Base-by-base conservation (phyloP, 2,888 invertebrate genomes). In the Andrena haemorrhoa region DNA sequence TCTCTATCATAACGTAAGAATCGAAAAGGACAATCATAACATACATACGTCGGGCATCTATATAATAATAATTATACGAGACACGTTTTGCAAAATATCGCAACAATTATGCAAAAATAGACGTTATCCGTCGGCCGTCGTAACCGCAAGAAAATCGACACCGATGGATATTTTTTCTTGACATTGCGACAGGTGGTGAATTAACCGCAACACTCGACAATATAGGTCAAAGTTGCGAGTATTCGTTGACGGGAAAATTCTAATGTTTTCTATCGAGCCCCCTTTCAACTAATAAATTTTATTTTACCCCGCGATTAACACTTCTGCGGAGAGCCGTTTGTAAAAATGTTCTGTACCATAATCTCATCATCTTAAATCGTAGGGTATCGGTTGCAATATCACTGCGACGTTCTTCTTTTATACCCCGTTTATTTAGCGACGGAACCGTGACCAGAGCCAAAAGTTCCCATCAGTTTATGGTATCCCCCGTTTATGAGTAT, bases 31-130 rank as follows among this genome's bases (percentile, higher is more conserved):
- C 83, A 91, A 89, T 89, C 84, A 88, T 90, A 89, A 91, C 89
- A 84, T 88, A 90, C 87, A 90, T 88, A 88, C 86, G 75, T 88
- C 81, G 82, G 86, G 83, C 84, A 78, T 80, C 77, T 86, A 83
- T 79, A 85, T 85, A 86, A 89, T 86, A 89, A 90, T 89, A 20
- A 56, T 26, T 83, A 86, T 86, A 88, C 85, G 86, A 89, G 87
- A 90, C 86, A 89, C 86, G 86, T 89, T 90, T 92, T 90, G 88
- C 90, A 91, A 91, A 92, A 88, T 93, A 94, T 94, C 94, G 94
- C 94, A 94, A 95, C 94, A 93, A 93, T 94, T 90, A 95, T 94
- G 94, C 94, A 95, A 95, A 94, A 94, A 94, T 94, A 94, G 92
- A 94, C 89, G 91, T 94, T 93, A 88, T 79, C 77, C 79, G 69